Evolutionary conservation across 2,888 invertebrate species (phyloP), one percentile per base, ranked within the genome.

Genomic region (Ashinkailepas kermadecensis): DNA sequence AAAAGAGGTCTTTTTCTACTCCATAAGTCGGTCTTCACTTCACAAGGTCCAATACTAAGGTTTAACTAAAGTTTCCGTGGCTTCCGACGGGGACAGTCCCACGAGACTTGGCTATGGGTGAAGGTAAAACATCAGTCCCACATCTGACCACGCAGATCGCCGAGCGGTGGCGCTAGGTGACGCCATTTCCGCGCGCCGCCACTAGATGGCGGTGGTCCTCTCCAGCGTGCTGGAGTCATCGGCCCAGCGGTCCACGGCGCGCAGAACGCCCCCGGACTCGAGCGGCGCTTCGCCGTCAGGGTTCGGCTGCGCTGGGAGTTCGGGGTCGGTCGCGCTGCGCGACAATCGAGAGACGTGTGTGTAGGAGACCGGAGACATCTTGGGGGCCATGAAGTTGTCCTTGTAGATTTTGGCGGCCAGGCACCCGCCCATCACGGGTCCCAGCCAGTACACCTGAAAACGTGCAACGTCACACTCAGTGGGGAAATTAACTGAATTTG

Each of bases 381-480:
- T 65, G 23, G 23, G 10, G 7, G 65, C 65, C 65, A 65, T 65
- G 23, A 65, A 84, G 57, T 81, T 70, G 56, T 80, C 81, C 56
- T 82, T 84, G 80, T 85, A 85, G 3, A 84, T 54, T 8, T 84
- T 80, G 15, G 85, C 84, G n/a, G 84, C 85, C 57, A 83, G 25
- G 13, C 83, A 81, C 4, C 85, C 85, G 13, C 85, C 85, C 39
- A 84, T 74, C 18, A 85, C 81, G 12, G 85, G 85, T 6, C 85
- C 85, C 21, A 85, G 81, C 85, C 85, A 81, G 81, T 81, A 81
- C 18, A 81, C 80, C 82, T 80, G 70, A 13, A 8, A 21, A 67
- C 65, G 39, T 39, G 39, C 39, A 39, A 39, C 39, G 39, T 4
- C 39, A 39, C 39, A 39, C 39, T 39, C 39, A 39, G 39, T 39